Base-by-base conservation (phyloP, 2,888 invertebrate species). In the Dasypolia templi region DNA sequence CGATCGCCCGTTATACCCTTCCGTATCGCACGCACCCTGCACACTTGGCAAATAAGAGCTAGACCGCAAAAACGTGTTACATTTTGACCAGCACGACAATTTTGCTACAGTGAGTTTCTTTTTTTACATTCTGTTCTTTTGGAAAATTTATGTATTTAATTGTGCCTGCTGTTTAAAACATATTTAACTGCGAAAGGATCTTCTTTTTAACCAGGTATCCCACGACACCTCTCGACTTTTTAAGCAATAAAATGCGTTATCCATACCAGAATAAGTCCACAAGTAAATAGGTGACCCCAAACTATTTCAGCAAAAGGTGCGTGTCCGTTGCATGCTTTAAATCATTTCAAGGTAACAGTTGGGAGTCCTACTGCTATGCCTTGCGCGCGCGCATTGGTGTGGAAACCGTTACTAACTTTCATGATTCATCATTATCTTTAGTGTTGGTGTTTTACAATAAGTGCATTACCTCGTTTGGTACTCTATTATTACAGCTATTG, bases 281-380 rank as follows among this genome's bases (percentile, higher is more conserved):
- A 72, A 72, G 65, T 68, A 49, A 65, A 74, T 75, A 72, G 69
- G 75, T 80, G 82, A 64, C 66, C 59, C 63, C 71, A 69, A 74
- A 77, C 71, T 82, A 75, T 81, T 81, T 81, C 78, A 82, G 69
- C 76, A 81, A 32, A 79, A 84, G 63, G 83, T 81, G 86, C 82
- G 79, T 83, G 80, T 71, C 61, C 26, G 75, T 77, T 82, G 82
- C 81, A 82, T 88, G 86, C 84, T 86, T 85, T 86, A 82, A 83
- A 85, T 84, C 88, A 85, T 81, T 87, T 89, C 89, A 89, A 89
- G 89, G 88, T 83, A 74, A 81, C 69, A 22, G 61, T 56, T 75
- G 65, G 79, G 78, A 75, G 67, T 79, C 71, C 78, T 79, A 78
- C 61, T 63, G 55, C 19, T 62, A 56, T 75, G 71, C 49, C 39